Evolutionary conservation across 2,797 vertebrate genomes (phyloP).

Genomic region (Hephaestus fuliginosus): DNA sequence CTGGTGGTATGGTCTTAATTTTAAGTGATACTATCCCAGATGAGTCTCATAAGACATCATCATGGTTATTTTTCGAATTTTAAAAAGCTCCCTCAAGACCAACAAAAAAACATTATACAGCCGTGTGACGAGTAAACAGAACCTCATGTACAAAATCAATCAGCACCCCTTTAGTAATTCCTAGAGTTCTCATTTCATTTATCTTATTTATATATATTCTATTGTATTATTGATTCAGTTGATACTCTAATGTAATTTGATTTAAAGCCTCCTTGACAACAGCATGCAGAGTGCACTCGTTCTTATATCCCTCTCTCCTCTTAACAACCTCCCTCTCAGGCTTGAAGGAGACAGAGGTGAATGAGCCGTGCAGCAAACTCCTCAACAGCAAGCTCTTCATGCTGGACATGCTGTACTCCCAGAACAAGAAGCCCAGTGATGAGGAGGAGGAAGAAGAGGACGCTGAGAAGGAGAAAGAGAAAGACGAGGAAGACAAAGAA

Average conservation of each 20-base stretch:
- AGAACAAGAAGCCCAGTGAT: slow-evolving; percentile 90
- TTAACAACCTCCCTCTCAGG: slow-evolving; percentile 54
- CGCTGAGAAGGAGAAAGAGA: slow-evolving; percentile 82
- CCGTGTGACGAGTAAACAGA: too few species aligned
- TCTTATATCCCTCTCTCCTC: background rate
- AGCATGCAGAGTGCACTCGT: background rate
- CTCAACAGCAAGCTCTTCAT: slow-evolving; percentile 96
- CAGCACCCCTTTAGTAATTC: too few species aligned
- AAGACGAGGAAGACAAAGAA: slow-evolving; percentile 84
- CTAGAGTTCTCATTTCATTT: too few species aligned
- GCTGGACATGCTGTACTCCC: slow-evolving; percentile 98
- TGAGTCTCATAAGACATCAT: too few species aligned
- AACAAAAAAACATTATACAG: too few species aligned
- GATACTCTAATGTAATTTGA: background rate
- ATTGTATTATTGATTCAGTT: background rate
- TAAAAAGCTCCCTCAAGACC: too few species aligned
- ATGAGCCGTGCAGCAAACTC: slow-evolving; percentile 91
- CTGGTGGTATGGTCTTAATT: background rate
- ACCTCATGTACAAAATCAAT: too few species aligned
- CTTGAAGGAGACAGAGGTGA: slow-evolving; percentile 89
- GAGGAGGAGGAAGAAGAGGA: slow-evolving; percentile 89
- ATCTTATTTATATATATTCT: background rate
- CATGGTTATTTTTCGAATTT: too few species aligned
- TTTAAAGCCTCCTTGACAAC: background rate
- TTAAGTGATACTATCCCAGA: background rate